Conservation (phyloP, 2,113 vertebrate genomes). For the Burhinus bistriatus region DNA sequence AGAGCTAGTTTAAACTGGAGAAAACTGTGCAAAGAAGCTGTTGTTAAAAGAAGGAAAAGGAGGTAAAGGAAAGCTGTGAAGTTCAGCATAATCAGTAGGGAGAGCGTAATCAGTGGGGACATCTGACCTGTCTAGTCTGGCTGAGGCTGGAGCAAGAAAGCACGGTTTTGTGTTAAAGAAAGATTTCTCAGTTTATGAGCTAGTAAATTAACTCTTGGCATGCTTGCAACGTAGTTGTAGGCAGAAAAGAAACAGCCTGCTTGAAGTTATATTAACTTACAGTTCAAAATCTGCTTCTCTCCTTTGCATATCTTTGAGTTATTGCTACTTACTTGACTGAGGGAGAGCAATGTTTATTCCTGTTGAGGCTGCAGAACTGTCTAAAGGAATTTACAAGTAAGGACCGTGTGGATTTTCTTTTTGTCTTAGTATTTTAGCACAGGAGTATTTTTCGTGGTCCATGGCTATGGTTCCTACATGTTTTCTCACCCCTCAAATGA, state of each 20-base stretch:
- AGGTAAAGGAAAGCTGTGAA: background rate
- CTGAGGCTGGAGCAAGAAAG: background rate
- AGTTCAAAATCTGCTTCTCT: background rate
- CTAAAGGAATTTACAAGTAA: background rate
- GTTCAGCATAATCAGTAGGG: background rate
- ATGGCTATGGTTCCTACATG: fast-evolving
- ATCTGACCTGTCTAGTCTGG: slow-evolving; percentile 30
- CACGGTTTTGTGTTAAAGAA: background rate
- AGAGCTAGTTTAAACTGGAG: slow-evolving; percentile 15
- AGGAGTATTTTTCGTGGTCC: background rate
- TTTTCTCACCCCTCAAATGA: background rate
- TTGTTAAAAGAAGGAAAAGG: background rate
- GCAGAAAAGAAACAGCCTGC: background rate
- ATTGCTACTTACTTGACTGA: background rate
- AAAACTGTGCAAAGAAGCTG: background rate
- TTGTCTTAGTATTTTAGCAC: background rate
- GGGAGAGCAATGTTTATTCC: background rate
- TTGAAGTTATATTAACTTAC: background rate
- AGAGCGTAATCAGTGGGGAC: background rate
- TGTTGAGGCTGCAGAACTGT: background rate
- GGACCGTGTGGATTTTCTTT: background rate
- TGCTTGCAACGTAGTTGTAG: background rate
- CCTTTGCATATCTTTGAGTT: background rate
- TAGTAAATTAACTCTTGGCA: background rate
- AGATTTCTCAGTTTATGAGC: background rate